These are phyloP conservation scores for Puma concolor DNA, from an alignment of 2,113 vertebrate species.

Conservation along the genomic window DNA sequence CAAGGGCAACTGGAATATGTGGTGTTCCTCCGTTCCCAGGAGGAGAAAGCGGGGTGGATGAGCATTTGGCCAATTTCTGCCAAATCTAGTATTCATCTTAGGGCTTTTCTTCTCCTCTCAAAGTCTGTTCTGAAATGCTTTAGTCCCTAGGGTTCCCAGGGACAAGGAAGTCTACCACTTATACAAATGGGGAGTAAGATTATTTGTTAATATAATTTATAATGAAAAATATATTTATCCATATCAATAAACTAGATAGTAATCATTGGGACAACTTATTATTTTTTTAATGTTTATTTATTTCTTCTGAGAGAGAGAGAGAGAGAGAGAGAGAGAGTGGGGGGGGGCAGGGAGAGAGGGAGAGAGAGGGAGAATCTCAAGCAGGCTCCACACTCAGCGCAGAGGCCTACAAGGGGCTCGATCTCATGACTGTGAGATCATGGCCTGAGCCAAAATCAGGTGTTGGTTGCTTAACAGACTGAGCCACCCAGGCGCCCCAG, in stretches of 20 bases:
- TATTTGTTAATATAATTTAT: conserved; percentile 7
- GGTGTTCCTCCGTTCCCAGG: not conserved
- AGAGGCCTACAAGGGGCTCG: too few species aligned
- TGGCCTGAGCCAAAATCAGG: too few species aligned
- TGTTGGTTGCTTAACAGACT: too few species aligned
- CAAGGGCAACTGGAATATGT: not conserved
- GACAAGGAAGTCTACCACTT: not conserved
- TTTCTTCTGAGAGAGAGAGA: too few species aligned
- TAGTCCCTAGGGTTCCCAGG: not conserved
- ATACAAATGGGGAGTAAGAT: conserved; percentile 15
- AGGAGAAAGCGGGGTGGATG: not conserved
- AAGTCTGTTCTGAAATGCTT: not conserved
- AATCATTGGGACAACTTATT: not conserved
- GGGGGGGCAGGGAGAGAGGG: too few species aligned
- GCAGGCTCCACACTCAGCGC: too few species aligned
- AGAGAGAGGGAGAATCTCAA: too few species aligned
- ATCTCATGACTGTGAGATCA: too few species aligned
- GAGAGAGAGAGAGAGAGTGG: too few species aligned
- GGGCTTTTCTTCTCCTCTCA: not conserved
- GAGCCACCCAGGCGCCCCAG: too few species aligned
- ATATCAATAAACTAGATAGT: not conserved
- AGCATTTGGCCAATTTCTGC: not conserved
- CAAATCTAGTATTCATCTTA: not conserved
- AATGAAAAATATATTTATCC: conserved; percentile 27
- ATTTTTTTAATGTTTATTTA: too few species aligned